These are phyloP conservation scores for Agrypnus murinus DNA, from an alignment of 2,888 invertebrate species.

Conservation along the genomic window DNA sequence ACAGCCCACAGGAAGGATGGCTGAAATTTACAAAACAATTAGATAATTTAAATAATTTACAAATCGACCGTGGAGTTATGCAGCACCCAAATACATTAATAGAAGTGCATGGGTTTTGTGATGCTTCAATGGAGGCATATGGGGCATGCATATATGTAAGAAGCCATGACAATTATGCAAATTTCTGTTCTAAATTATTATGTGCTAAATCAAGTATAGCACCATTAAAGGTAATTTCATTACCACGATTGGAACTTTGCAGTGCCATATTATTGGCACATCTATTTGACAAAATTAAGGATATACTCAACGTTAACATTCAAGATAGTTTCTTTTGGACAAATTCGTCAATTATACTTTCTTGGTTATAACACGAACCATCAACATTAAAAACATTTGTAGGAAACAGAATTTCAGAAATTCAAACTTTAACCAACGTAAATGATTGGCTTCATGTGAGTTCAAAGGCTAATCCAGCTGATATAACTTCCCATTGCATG, in stretches of 20 bases:
- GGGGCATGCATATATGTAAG: constrained; percentile 44
- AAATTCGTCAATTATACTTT: too few relatives aligned
- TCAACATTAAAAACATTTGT: constrained; percentile 30
- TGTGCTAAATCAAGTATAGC: constrained; percentile 55
- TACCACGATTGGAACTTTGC: too few relatives aligned
- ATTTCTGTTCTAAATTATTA: constrained; percentile 35
- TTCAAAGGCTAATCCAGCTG: constrained; percentile 24
- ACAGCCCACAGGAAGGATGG: not conserved
- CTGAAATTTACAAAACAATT: constrained; percentile 36
- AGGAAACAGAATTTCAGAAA: constrained; percentile 26
- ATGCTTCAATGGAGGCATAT: constrained; percentile 53
- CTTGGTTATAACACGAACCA: too few relatives aligned
- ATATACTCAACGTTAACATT: too few relatives aligned
- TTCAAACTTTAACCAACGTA: constrained; percentile 10
- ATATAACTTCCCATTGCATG: constrained; percentile 1
- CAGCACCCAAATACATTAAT: not conserved
- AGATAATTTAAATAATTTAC: constrained; percentile 10
- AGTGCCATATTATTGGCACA: too few relatives aligned
- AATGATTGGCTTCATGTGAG: constrained; percentile 30
- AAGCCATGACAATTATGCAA: constrained; percentile 14
- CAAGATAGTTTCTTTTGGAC: too few relatives aligned
- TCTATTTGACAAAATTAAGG: too few relatives aligned
- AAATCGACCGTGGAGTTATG: not conserved
- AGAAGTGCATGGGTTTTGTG: constrained; percentile 57
- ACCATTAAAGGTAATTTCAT: too few relatives aligned